Evolutionary conservation across 2,888 invertebrate genomes (phyloP).

Genomic region (Diarsia mendica): DNA sequence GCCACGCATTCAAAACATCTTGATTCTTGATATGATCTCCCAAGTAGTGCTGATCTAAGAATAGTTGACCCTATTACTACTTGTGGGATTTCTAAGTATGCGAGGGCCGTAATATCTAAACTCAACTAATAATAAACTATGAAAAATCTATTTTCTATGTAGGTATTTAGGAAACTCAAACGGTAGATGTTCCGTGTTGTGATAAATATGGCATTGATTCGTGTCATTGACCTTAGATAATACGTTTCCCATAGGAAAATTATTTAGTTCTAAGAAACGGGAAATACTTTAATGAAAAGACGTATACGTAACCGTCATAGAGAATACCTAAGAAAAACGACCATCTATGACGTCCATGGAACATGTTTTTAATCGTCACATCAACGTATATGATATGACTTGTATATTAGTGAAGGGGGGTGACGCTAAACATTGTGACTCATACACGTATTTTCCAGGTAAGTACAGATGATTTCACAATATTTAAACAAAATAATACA

Average conservation of each 20-base stretch:
- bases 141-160: slow-evolving; percentile 20
- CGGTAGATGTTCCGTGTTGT: slow-evolving; percentile 6
- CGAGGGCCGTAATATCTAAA: slow-evolving; percentile 30
- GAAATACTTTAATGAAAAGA: background rate
- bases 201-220: slow-evolving; percentile 15
- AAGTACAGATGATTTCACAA: slow-evolving; percentile 34
- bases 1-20: background rate
- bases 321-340: slow-evolving; percentile 2
- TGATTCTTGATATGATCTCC: slow-evolving; percentile 13
- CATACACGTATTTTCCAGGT: slow-evolving; percentile 45
- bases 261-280: slow-evolving; percentile 6
- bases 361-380: slow-evolving; percentile 15
- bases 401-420: slow-evolving; percentile 29
- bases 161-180: background rate
- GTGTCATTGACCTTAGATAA: slow-evolving; percentile 32
- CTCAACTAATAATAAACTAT: slow-evolving; percentile 33
- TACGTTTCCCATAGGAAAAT: background rate
- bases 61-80: slow-evolving; percentile 50
- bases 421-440: slow-evolving; percentile 24
- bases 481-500: slow-evolving; percentile 17
- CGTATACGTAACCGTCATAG: slow-evolving; percentile 8
- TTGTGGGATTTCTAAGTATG: slow-evolving; percentile 36
- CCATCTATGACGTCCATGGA: slow-evolving; percentile 1
- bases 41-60: slow-evolving; percentile 30
- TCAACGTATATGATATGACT: slow-evolving; percentile 10